Percentiles rank a stretch among this genome's conserved stretches.
Conservation (phyloP, 2,113 vertebrate species). For the Paramisgurnus dabryanus region DNA sequence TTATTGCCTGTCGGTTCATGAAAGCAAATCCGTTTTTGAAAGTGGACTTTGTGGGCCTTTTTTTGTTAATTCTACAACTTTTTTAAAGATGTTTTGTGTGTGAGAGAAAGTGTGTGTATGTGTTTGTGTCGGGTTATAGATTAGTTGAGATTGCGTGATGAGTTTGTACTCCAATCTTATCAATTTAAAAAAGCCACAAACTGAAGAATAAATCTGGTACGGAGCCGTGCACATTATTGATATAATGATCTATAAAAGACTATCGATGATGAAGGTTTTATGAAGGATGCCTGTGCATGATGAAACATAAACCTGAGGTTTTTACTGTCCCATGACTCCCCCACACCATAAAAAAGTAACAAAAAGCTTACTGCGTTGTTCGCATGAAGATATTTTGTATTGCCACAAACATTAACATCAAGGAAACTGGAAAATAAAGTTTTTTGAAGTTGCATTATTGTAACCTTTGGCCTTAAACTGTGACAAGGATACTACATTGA, state of each 20-base stretch:
- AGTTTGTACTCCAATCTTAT: slow-evolving; percentile 24
- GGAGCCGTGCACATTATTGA: slow-evolving; percentile 10
- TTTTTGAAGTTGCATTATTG: slow-evolving; percentile 49
- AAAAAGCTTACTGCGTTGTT: slow-evolving; percentile 36
- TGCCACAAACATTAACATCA: slow-evolving; percentile 33
- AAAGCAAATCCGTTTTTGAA: not conserved
- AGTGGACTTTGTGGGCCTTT: slow-evolving; percentile 7
- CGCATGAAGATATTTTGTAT: slow-evolving; percentile 48
- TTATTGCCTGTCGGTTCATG: not conserved
- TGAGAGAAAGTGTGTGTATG: not conserved
- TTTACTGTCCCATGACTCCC: slow-evolving; percentile 18
- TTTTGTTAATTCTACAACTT: slow-evolving; percentile 48
- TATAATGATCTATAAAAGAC: slow-evolving; percentile 63
- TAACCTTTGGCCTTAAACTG: slow-evolving; percentile 67
- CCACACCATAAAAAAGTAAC: slow-evolving; percentile 27
- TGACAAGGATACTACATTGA: slow-evolving; percentile 53
- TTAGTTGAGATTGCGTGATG: slow-evolving; percentile 27
- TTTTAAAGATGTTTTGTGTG: slow-evolving; percentile 28
- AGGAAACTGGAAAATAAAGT: slow-evolving; percentile 26
- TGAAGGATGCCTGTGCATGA: slow-evolving; percentile 59
- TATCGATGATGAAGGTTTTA: slow-evolving; percentile 42
- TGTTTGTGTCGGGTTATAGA: not conserved
- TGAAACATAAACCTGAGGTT: slow-evolving; percentile 29
- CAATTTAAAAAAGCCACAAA: not conserved
- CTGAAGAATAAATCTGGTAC: not conserved